Evolutionary conservation across 1,140 invertebrate species (phyloP).

Genomic region (Hestina assimilis): DNA sequence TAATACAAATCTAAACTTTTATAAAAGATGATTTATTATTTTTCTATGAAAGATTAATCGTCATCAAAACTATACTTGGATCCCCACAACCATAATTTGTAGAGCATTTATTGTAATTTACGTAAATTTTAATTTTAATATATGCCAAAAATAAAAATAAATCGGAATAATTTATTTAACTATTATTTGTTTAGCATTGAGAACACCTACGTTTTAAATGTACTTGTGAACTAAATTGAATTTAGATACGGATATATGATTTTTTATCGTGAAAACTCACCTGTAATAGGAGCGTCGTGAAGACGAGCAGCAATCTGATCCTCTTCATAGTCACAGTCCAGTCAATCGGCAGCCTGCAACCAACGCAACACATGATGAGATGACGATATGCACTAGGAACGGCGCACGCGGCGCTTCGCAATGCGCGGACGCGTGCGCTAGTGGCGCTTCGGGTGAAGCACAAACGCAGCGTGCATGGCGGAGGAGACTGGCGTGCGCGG

Average conservation of each 20-base stretch:
- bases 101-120: too few species aligned
- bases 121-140: too few species aligned
- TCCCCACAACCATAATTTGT: too few species aligned
- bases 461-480: conserved; percentile 35
- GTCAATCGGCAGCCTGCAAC: conserved; percentile 65
- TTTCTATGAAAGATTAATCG: too few species aligned
- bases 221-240: too few species aligned
- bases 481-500: conserved; percentile 31
- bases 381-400: conserved; percentile 42
- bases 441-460: conserved; percentile 31
- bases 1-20: conserved; percentile 5
- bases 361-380: conserved; percentile 58
- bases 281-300: conserved; percentile 67
- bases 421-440: conserved; percentile 40
- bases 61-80: too few species aligned
- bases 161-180: too few species aligned
- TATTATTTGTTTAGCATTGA: too few species aligned
- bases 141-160: too few species aligned
- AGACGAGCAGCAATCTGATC: conserved; percentile 60
- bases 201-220: too few species aligned
- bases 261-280: conserved; percentile 37
- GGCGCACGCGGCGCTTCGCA: conserved; percentile 42
- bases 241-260: not conserved
- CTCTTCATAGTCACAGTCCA: conserved; percentile 69
- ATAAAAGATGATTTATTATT: too few species aligned